phyloP scores from a whole-genome alignment of 2,113 vertebrate genomes.

The Osmerus eperlanus region DNA sequence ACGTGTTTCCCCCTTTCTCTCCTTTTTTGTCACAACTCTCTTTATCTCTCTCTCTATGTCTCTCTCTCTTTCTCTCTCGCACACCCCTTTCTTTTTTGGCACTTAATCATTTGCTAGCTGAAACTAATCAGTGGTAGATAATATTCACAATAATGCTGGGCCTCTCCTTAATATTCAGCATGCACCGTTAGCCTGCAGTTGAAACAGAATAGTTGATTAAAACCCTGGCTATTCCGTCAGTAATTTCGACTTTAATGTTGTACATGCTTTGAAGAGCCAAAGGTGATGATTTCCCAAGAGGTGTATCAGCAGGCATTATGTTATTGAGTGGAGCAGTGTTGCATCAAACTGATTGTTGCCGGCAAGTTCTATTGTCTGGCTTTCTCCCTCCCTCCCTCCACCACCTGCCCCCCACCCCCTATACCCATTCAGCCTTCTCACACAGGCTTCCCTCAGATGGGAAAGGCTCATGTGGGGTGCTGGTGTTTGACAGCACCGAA shows the following conservation, averaged over 20 bases:
- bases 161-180: slow-evolving; percentile 75
- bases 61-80: slow-evolving; percentile 20
- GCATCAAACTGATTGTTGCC: slow-evolving; percentile 53
- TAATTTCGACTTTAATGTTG: slow-evolving; percentile 69
- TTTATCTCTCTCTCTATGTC: not conserved
- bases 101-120: slow-evolving; percentile 42
- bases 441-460: slow-evolving; percentile 1
- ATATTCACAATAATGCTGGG: slow-evolving; percentile 61
- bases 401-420: slow-evolving; percentile 6
- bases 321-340: slow-evolving; percentile 51
- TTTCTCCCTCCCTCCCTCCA: slow-evolving; percentile 1
- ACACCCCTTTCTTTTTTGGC: slow-evolving; percentile 28
- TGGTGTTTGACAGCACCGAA: slow-evolving; percentile 5
- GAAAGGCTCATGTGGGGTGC: not conserved
- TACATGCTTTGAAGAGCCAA: slow-evolving; percentile 68
- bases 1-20: too few species aligned
- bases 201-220: slow-evolving; percentile 87
- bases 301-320: slow-evolving; percentile 44
- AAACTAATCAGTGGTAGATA: slow-evolving; percentile 66
- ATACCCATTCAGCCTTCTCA: not conserved
- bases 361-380: slow-evolving; percentile 40
- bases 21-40: not conserved
- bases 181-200: slow-evolving; percentile 66
- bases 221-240: slow-evolving; percentile 71
- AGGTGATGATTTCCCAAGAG: slow-evolving; percentile 81